Evolutionary conservation across 2,113 vertebrate species (phyloP).

Genomic region (Dolichallabes microphthalmus): DNA sequence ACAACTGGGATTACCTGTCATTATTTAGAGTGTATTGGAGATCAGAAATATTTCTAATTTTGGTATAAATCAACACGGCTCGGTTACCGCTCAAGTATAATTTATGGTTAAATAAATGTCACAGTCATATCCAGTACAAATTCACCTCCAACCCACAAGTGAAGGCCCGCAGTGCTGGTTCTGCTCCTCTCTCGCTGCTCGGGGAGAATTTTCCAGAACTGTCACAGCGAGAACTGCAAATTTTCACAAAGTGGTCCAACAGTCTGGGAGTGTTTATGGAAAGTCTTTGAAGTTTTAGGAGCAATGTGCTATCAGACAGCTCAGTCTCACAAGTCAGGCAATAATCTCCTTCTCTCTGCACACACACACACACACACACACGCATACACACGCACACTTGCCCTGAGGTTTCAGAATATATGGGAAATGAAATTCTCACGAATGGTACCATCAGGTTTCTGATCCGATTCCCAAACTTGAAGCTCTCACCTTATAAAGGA

Average conservation of each 20-base stretch:
- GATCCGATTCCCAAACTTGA: not conserved
- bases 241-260: conserved; percentile 29
- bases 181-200: conserved; percentile 15
- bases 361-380: too few species aligned
- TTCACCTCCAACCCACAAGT: conserved; percentile 4
- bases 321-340: conserved; percentile 44
- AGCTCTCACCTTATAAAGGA: not conserved
- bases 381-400: not conserved
- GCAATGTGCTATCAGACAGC: conserved; percentile 52
- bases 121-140: not conserved
- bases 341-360: not conserved
- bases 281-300: conserved; percentile 65
- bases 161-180: not conserved
- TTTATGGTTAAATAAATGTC: conserved; percentile 31
- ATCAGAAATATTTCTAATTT: not conserved
- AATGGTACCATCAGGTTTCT: not conserved
- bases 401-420: not conserved
- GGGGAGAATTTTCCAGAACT: conserved; percentile 25
- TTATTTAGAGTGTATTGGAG: not conserved
- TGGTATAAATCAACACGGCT: conserved; percentile 2
- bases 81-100: not conserved
- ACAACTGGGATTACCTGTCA: conserved; percentile 9
- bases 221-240: conserved; percentile 10
- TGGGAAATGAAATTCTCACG: not conserved
- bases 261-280: conserved; percentile 29